Conservation (phyloP, 2,797 vertebrate genomes). For the Carduelis carduelis region DNA sequence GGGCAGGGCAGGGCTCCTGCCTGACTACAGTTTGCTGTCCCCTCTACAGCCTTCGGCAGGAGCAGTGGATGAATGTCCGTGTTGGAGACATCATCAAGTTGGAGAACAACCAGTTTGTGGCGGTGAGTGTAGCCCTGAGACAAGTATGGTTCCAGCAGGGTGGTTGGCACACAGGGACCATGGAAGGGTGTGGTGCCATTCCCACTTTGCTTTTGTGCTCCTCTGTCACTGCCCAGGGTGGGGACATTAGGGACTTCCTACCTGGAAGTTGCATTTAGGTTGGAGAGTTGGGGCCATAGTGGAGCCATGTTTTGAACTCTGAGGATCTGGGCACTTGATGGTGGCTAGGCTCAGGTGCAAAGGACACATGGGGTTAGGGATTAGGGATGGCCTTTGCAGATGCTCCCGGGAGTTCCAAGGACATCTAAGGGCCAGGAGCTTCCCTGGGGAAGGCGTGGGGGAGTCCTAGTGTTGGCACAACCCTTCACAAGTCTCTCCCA, state of each 20-base stretch:
- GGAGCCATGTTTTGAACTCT: neutral
- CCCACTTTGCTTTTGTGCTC: neutral
- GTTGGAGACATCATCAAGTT: constrained; percentile 95
- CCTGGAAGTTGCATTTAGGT: neutral
- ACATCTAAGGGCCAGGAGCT: neutral
- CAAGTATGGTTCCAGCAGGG: accelerated
- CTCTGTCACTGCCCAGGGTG: neutral
- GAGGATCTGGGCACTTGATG: neutral
- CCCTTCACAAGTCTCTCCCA: neutral
- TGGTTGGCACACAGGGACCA: no score
- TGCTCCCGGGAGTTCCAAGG: neutral
- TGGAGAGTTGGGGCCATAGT: accelerated
- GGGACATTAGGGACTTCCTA: neutral
- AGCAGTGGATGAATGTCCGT: constrained; percentile 94
- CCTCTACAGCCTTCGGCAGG: constrained; percentile 83
- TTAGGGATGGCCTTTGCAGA: neutral
- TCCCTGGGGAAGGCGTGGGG: neutral
- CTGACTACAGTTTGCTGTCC: neutral
- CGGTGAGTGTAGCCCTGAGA: constrained; percentile 76
- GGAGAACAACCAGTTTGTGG: constrained; percentile 95
- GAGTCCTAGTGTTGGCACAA: neutral
- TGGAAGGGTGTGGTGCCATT: neutral
- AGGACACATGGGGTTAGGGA: neutral
- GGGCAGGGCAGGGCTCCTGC: neutral
- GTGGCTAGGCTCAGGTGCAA: neutral